Base-by-base conservation (phyloP, 2,797 vertebrate species). In the Remorina albescens region DNA sequence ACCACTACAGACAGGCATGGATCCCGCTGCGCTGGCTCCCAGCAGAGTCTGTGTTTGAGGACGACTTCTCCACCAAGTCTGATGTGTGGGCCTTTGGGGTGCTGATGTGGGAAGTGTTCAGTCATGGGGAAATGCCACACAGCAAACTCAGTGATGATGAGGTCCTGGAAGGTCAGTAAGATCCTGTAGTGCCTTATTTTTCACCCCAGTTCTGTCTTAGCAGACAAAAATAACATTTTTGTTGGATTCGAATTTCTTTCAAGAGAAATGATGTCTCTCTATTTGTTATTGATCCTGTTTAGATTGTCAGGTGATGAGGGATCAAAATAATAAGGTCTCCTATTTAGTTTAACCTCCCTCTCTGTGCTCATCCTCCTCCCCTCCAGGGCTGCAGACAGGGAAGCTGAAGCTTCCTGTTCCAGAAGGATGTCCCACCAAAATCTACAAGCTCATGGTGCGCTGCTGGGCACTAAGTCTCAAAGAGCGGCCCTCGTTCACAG, bases 41-140 rank as follows among this genome's bases (percentile, higher is more conserved):
- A 0, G 91, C 96, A 0, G 98, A 99, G 89, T 96, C 97, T 0
- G 94, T 98, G 82, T 94, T 98, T 78, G 97, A 99, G 67, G 96
- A 96, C 0, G 97, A 99, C 84, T 98, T 97, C 92, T 99, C 97
- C 89, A 97, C 97, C 18, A 98, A 98, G 86, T 98, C 98, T 0
- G 98, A 99, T 0, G 94, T 98, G 62, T 99, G 97, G 98, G 96
- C 97, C 54, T 99, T 98, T 0, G 98, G 97, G 1, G 97, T 99
- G 67, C 88, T 99, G 65, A 96, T 99, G 97, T 98, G 97, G 98
- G 98, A 99, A 57, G 95, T 99, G 73, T 99, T 98, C 90, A 96
- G 86, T 2, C 95, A 95, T 0, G 98, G 97, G 19, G 97, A 99
- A 81, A 92, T 98, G 95, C 98, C 98, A 0, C 95, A 97, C 34